phyloP scores from a whole-genome alignment of 2,888 invertebrate genomes.

The Drosophila yooni region DNA sequence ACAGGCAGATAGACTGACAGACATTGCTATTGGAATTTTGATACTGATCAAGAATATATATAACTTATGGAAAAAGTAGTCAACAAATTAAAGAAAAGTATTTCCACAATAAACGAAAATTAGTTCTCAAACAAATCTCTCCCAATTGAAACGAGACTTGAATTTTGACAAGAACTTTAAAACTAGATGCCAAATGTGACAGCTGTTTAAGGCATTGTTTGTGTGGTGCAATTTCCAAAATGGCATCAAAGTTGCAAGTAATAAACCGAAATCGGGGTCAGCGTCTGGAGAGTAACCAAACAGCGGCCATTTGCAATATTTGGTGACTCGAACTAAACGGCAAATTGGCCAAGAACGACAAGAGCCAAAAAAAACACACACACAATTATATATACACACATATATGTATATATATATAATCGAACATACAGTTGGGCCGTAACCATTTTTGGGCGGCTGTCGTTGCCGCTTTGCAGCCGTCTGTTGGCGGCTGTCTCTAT shows the following conservation, averaged over 20 bases:
- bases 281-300: slow-evolving; percentile 36
- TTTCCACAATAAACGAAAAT: not conserved
- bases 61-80: not conserved
- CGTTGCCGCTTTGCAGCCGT: slow-evolving; percentile 35
- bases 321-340: slow-evolving; percentile 43
- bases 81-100: not conserved
- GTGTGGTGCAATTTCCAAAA: slow-evolving; percentile 23
- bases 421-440: slow-evolving; percentile 47
- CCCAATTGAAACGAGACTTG: not conserved
- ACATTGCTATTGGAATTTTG: not conserved
- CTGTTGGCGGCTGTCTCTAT: slow-evolving; percentile 37
- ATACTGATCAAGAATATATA: not conserved
- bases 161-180: not conserved
- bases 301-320: slow-evolving; percentile 19
- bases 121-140: not conserved
- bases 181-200: not conserved
- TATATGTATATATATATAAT: not conserved
- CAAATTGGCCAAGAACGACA: slow-evolving; percentile 70
- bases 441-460: slow-evolving; percentile 75
- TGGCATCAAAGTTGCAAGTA: slow-evolving; percentile 36
- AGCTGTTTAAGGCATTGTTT: not conserved
- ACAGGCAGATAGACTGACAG: not conserved
- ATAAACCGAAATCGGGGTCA: slow-evolving; percentile 46
- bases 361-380: slow-evolving; percentile 23
- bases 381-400: not conserved